Conservation (phyloP, 1,140 invertebrate genomes). For the Idris sp. region DNA sequence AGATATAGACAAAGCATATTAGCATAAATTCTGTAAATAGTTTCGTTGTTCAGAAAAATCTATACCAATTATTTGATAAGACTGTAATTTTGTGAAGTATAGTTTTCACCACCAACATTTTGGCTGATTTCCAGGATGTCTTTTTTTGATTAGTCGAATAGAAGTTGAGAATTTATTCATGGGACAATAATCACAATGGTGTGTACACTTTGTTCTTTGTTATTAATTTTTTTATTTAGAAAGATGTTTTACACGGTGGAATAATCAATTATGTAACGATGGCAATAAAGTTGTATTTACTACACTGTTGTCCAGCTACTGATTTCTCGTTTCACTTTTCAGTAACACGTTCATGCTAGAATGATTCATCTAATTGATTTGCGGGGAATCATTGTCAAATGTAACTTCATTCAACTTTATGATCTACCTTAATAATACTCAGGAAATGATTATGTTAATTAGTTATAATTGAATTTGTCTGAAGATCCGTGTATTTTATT, state of each 20-base stretch:
- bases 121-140: no score
- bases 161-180: no score
- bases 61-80: no score
- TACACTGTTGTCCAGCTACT: conserved; percentile 13
- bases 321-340: conserved; percentile 37
- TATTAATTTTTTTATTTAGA: conserved; percentile 9
- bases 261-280: conserved; percentile 31
- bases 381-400: conserved; percentile 29
- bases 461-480: neutral
- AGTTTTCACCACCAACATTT: no score
- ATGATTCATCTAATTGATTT: conserved; percentile 45
- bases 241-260: no score
- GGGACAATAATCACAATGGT: no score
- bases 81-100: no score
- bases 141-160: no score
- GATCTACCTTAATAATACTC: conserved; percentile 23
- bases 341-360: conserved; percentile 12
- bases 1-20: no score
- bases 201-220: no score
- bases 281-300: conserved; percentile 11
- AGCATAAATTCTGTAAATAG: no score
- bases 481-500: conserved; percentile 15
- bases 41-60: no score
- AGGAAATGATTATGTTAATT: conserved; percentile 43
- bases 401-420: conserved; percentile 8